These are phyloP conservation scores for Heliconius hortense DNA, from an alignment of 2,888 invertebrate species.

Conservation along the genomic window DNA sequence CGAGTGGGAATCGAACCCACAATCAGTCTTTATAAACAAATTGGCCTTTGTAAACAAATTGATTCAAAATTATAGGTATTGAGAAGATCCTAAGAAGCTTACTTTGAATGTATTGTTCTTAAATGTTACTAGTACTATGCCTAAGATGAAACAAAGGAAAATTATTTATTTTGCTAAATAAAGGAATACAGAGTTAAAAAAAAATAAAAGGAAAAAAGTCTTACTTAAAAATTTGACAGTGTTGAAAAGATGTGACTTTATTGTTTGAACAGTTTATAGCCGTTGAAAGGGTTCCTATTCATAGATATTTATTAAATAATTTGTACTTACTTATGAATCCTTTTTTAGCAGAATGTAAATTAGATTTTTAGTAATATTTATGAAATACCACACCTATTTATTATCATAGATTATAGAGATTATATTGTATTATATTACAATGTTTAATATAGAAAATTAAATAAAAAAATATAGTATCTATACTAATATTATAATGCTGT, in stretches of 20 bases:
- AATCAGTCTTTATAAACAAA: no score
- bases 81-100: neutral
- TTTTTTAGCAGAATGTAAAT: neutral
- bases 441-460: no score
- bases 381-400: no score
- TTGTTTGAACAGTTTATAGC: neutral
- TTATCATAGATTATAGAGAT: no score
- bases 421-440: no score
- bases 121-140: neutral
- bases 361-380: neutral
- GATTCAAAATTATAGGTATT: neutral
- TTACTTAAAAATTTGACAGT: neutral
- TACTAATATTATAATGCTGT: no score
- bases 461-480: neutral
- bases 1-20: no score
- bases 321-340: neutral
- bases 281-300: neutral
- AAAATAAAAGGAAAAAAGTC: neutral
- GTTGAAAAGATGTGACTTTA: neutral
- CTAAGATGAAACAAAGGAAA: neutral
- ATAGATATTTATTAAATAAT: neutral
- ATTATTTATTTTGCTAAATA: neutral
- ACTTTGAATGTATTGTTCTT: neutral
- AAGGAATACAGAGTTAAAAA: neutral
- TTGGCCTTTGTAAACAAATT: neutral